Conservation (phyloP, 2,797 vertebrate genomes). For the Chanos chanos region DNA sequence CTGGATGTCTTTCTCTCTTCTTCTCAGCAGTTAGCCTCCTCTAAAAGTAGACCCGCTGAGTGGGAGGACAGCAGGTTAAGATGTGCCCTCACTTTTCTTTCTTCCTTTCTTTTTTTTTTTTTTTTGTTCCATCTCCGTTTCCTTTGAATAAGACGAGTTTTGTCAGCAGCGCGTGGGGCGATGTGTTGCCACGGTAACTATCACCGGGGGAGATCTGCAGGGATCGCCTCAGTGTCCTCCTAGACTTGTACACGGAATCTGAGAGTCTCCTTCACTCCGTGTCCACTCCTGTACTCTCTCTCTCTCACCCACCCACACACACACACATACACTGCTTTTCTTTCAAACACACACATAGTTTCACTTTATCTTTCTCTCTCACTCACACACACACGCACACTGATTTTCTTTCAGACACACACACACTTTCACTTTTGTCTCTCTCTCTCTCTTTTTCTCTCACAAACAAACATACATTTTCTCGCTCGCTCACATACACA, state of each 20-base stretch:
- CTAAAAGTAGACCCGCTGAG: slow-evolving; percentile 20
- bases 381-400: too few species aligned
- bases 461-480: too few species aligned
- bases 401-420: too few species aligned
- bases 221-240: slow-evolving; percentile 7
- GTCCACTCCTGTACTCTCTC: background rate
- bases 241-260: too few species aligned
- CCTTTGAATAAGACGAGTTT: slow-evolving; percentile 22
- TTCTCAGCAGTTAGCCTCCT: slow-evolving; percentile 40
- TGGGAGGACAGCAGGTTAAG: slow-evolving; percentile 19
- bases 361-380: too few species aligned
- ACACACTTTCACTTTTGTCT: too few species aligned
- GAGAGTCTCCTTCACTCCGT: too few species aligned
- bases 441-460: too few species aligned
- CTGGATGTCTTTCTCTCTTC: background rate
- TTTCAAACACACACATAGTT: too few species aligned
- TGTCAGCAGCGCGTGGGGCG: slow-evolving; percentile 6
- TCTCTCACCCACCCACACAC: background rate
- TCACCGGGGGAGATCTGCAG: slow-evolving; percentile 22
- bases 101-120: background rate
- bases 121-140: background rate
- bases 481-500: too few species aligned
- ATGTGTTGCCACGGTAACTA: slow-evolving; percentile 50
- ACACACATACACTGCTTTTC: background rate
- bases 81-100: slow-evolving; percentile 15